Conservation (phyloP, 2,888 invertebrate species). For the Sinhomidia bicolor region DNA sequence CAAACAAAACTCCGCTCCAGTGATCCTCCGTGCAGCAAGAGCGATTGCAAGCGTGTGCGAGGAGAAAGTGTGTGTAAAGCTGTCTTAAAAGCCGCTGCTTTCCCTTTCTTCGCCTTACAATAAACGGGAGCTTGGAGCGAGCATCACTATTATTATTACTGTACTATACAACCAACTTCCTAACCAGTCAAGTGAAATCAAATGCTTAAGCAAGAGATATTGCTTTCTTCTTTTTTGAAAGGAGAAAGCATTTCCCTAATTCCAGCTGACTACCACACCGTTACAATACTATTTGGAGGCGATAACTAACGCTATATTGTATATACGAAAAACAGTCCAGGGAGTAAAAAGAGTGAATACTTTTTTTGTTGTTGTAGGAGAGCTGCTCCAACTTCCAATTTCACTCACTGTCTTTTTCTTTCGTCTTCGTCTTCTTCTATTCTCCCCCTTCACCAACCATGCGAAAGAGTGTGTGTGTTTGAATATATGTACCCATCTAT, state of each 20-base stretch:
- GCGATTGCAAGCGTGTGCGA: conserved; percentile 63
- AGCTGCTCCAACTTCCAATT: conserved; percentile 30
- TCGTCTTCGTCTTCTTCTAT: no score
- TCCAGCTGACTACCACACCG: conserved; percentile 70
- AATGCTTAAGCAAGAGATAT: conserved; percentile 64
- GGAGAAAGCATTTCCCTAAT: conserved; percentile 59
- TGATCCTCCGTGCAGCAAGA: conserved; percentile 55
- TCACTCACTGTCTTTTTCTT: conserved; percentile 47
- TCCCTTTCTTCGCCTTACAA: conserved; percentile 32
- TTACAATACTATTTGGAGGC: conserved; percentile 20
- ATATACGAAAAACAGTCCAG: not conserved
- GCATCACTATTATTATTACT: not conserved
- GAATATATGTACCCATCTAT: not conserved
- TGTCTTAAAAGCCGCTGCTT: conserved; percentile 63
- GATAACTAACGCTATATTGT: conserved; percentile 30
- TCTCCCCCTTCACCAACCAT: conserved; percentile 28
- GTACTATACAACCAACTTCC: conserved; percentile 1
- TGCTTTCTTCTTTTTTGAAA: conserved; percentile 50
- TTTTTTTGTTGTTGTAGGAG: conserved; percentile 36
- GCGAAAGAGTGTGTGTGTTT: conserved; percentile 26
- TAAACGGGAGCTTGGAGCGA: not conserved
- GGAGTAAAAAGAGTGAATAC: conserved; percentile 14
- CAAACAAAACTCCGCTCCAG: conserved; percentile 22
- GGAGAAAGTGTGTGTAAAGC: conserved; percentile 39
- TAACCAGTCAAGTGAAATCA: conserved; percentile 62